A percentile compares a stretch with the other conserved stretches of the same genome.
Conservation (phyloP, 1,140 invertebrate genomes). For the Drosophila nebulosa region DNA sequence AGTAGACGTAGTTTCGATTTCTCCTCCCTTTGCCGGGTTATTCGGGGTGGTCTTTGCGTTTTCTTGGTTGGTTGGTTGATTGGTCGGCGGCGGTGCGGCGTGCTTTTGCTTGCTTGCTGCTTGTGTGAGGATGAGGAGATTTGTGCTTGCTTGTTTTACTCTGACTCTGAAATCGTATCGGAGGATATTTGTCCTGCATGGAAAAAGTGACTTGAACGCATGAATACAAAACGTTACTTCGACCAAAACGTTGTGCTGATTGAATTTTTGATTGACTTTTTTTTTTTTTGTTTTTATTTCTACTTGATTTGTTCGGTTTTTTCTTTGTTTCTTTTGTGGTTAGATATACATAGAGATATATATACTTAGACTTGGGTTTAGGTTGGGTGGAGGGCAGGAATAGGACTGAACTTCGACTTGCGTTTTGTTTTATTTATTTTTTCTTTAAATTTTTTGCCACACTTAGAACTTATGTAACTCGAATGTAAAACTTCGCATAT, state of each 20-base stretch:
- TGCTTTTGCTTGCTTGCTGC: constrained; percentile 21
- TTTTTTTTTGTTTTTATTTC: constrained; percentile 36
- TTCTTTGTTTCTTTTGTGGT: constrained; percentile 44
- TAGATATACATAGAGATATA: constrained; percentile 36
- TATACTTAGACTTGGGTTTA: constrained; percentile 29
- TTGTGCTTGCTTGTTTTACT: constrained; percentile 36
- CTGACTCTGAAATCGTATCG: constrained; percentile 71
- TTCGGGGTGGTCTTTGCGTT: constrained; percentile 1
- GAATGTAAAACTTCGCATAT: constrained; percentile 40
- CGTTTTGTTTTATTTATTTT: constrained; percentile 20
- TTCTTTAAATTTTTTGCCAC: constrained; percentile 25
- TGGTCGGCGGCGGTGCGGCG: constrained; percentile 12
- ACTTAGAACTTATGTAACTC: constrained; percentile 51
- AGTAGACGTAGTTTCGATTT: background rate
- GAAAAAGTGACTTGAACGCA: constrained; percentile 81
- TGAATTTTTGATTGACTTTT: constrained; percentile 52
- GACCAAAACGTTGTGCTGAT: constrained; percentile 67
- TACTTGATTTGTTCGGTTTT: background rate
- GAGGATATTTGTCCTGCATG: constrained; percentile 76
- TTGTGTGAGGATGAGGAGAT: constrained; percentile 13
- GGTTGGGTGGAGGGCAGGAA: constrained; percentile 14
- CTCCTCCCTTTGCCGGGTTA: background rate
- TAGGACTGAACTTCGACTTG: constrained; percentile 8
- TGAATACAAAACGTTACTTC: constrained; percentile 80
- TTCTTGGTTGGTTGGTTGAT: constrained; percentile 2